Percentiles rank a stretch among this genome's conserved stretches.
phyloP scores from a whole-genome alignment of 2,888 invertebrate genomes.

The Galerucella calmariensis region DNA sequence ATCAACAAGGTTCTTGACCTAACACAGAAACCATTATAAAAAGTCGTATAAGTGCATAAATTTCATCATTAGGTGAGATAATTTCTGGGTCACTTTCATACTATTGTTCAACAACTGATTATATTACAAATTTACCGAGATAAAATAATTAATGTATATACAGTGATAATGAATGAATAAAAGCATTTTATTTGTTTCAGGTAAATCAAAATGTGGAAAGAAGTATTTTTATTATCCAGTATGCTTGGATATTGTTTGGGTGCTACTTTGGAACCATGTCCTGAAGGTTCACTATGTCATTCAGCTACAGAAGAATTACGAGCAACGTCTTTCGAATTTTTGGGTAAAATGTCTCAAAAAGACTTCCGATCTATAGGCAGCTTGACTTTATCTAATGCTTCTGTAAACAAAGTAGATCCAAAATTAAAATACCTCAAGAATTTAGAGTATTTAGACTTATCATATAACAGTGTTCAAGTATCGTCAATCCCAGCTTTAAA shows the following conservation, averaged over 20 bases:
- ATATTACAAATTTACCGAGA: background rate
- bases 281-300: conserved; percentile 69
- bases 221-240: conserved; percentile 40
- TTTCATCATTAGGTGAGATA: conserved; percentile 10
- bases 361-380: conserved; percentile 54
- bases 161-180: conserved; percentile 4
- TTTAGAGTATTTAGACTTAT: conserved; percentile 56
- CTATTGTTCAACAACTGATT: background rate
- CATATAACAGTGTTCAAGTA: conserved; percentile 54
- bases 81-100: conserved; percentile 15
- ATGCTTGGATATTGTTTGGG: conserved; percentile 48
- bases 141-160: background rate
- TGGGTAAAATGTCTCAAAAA: conserved; percentile 70
- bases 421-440: conserved; percentile 59
- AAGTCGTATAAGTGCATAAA: background rate
- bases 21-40: conserved; percentile 6
- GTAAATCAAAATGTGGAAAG: conserved; percentile 49
- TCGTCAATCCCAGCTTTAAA: conserved; percentile 52
- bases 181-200: conserved; percentile 48
- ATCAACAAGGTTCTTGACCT: conserved; percentile 13
- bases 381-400: conserved; percentile 55
- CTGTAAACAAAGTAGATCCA: conserved; percentile 55
- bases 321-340: conserved; percentile 77
- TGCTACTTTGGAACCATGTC: conserved; percentile 64
- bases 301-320: conserved; percentile 77